phyloP scores from a whole-genome alignment of 2,797 vertebrate species.

The Pogonophryne albipinna region DNA sequence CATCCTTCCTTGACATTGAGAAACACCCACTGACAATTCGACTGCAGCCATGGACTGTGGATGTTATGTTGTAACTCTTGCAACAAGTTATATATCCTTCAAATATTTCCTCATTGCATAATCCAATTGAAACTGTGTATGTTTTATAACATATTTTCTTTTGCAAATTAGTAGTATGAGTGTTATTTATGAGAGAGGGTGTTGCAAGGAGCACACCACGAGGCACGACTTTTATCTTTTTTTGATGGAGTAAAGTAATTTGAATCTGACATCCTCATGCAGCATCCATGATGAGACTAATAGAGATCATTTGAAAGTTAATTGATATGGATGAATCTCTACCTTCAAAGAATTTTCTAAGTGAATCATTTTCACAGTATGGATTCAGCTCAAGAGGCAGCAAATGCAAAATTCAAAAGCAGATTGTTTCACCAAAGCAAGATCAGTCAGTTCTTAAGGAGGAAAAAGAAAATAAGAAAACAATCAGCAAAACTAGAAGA shows the following conservation, averaged over 20 bases:
- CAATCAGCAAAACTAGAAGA: constrained; percentile 41
- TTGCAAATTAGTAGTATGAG: neutral
- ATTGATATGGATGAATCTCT: constrained; percentile 13
- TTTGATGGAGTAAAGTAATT: neutral
- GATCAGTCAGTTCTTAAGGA: constrained; percentile 41
- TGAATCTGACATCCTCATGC: neutral
- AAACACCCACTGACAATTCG: no score
- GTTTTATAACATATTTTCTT: neutral
- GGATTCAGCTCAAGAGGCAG: neutral
- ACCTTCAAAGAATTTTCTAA: constrained; percentile 13
- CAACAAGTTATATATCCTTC: neutral
- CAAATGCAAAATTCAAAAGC: constrained; percentile 18
- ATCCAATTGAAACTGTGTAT: neutral
- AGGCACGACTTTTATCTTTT: neutral
- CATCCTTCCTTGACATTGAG: no score
- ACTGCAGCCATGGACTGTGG: neutral
- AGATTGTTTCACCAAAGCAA: constrained; percentile 25
- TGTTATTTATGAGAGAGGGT: neutral
- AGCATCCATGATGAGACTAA: constrained; percentile 1
- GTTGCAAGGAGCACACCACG: neutral
- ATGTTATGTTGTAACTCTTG: neutral
- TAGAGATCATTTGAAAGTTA: neutral
- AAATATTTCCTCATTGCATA: neutral
- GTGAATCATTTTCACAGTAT: constrained; percentile 3
- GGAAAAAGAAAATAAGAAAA: constrained; percentile 32